These are phyloP conservation scores for Stictonetta naevosa DNA, from an alignment of 2,113 vertebrate genomes.

Conservation along the genomic window DNA sequence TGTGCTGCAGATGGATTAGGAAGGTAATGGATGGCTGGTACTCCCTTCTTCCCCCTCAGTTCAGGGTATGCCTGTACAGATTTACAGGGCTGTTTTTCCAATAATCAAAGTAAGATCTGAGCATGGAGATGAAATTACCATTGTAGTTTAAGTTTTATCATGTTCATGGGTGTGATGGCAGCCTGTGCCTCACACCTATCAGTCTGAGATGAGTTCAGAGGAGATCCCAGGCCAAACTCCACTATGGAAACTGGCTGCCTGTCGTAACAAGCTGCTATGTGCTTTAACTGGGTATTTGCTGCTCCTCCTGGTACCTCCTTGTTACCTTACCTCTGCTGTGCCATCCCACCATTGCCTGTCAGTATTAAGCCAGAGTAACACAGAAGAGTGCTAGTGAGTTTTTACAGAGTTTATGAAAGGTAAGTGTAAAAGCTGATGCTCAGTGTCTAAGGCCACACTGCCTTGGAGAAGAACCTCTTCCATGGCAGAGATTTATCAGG, in stretches of 20 bases:
- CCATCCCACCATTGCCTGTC: fast-evolving
- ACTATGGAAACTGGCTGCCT: fast-evolving
- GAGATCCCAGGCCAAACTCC: not conserved
- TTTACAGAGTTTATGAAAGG: not conserved
- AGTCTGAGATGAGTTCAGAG: not conserved
- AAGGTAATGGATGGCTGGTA: not conserved
- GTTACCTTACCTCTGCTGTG: not conserved
- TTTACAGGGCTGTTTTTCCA: not conserved
- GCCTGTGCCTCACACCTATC: not conserved
- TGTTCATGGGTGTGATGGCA: not conserved
- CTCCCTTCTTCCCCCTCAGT: not conserved
- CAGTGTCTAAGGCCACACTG: not conserved
- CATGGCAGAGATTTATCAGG: not conserved
- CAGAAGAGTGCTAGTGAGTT: not conserved
- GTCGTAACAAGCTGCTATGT: not conserved
- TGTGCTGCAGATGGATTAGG: not conserved
- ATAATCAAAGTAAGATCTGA: not conserved
- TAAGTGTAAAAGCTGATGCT: not conserved
- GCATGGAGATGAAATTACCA: not conserved
- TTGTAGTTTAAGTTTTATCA: not conserved
- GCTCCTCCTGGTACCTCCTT: not conserved
- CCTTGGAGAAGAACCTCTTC: not conserved
- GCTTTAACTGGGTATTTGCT: not conserved
- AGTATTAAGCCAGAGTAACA: not conserved
- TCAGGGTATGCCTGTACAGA: not conserved